phyloP scores from a whole-genome alignment of 2,888 invertebrate species.

The Drosophila limbata region DNA sequence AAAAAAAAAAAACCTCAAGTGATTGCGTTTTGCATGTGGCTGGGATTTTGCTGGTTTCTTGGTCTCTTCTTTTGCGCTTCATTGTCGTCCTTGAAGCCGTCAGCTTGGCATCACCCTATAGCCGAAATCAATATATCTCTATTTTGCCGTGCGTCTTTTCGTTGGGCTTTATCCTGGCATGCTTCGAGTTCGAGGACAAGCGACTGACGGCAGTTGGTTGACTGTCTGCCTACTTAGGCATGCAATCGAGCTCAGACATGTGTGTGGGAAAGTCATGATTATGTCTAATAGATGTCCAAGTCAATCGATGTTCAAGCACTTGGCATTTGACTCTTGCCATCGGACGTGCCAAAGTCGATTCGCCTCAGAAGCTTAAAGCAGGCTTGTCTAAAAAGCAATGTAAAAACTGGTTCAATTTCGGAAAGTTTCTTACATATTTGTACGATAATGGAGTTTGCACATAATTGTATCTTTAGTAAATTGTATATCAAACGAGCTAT shows the following conservation, averaged over 20 bases:
- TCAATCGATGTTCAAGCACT: conserved; percentile 81
- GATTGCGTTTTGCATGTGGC: conserved; percentile 74
- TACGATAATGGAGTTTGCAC: conserved; percentile 57
- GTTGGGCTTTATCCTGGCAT: conserved; percentile 20
- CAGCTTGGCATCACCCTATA: conserved; percentile 22
- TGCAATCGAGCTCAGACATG: conserved; percentile 56
- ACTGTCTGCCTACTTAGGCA: conserved; percentile 71
- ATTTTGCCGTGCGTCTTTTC: conserved; percentile 16
- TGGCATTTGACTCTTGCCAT: conserved; percentile 70
- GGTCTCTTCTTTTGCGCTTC: conserved; percentile 22
- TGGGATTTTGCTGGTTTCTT: conserved; percentile 54
- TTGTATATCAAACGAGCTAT: conserved; percentile 71
- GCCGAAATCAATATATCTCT: conserved; percentile 70
- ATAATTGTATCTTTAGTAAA: conserved; percentile 71
- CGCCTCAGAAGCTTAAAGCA: conserved; percentile 8
- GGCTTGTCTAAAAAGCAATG: not conserved
- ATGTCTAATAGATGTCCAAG: conserved; percentile 84
- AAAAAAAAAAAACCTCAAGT: conserved; percentile 29
- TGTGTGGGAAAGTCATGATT: conserved; percentile 71
- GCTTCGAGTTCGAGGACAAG: conserved; percentile 15
- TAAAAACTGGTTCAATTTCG: conserved; percentile 5
- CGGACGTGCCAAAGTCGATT: conserved; percentile 52
- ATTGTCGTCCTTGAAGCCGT: conserved; percentile 63
- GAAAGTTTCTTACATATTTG: conserved; percentile 10
- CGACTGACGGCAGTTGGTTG: conserved; percentile 66